A percentile compares a stretch with the other conserved stretches of the same genome.
Conservation (phyloP, 2,113 vertebrate species). For the Pachyramphus minor region DNA sequence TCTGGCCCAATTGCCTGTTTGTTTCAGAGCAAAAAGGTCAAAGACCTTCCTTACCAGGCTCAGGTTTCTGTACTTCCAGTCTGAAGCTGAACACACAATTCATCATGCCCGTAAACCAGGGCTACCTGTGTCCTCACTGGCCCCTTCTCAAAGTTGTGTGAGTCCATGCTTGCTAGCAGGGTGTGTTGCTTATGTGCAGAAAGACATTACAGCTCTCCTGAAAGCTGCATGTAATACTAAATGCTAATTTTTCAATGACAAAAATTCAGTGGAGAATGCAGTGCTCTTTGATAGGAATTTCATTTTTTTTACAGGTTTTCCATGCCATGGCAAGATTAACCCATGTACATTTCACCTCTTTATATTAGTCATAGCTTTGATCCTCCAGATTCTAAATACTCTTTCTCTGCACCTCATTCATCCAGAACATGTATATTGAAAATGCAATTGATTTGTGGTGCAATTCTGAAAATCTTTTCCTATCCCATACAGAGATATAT, state of each 20-base stretch:
- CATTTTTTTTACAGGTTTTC: not conserved
- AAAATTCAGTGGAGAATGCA: not conserved
- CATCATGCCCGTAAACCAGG: not conserved
- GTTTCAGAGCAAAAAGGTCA: not conserved
- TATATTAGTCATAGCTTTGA: not conserved
- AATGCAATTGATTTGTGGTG: not conserved
- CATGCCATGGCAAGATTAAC: not conserved
- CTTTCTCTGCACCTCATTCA: not conserved
- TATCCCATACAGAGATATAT: not conserved
- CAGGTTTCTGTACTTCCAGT: not conserved
- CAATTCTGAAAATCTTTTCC: not conserved
- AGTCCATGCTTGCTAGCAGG: not conserved
- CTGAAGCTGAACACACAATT: not conserved
- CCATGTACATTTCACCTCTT: not conserved
- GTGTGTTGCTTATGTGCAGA: not conserved
- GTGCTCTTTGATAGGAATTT: not conserved
- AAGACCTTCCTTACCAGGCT: not conserved
- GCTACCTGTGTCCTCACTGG: not conserved
- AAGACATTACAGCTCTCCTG: not conserved
- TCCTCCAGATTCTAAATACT: not conserved
- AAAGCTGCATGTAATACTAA: not conserved
- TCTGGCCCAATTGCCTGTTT: not conserved
- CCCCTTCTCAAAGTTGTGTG: not conserved
- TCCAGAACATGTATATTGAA: not conserved
- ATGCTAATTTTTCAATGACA: not conserved